phyloP scores from a whole-genome alignment of 2,113 vertebrate species.

The Triplophysa dalaica region DNA sequence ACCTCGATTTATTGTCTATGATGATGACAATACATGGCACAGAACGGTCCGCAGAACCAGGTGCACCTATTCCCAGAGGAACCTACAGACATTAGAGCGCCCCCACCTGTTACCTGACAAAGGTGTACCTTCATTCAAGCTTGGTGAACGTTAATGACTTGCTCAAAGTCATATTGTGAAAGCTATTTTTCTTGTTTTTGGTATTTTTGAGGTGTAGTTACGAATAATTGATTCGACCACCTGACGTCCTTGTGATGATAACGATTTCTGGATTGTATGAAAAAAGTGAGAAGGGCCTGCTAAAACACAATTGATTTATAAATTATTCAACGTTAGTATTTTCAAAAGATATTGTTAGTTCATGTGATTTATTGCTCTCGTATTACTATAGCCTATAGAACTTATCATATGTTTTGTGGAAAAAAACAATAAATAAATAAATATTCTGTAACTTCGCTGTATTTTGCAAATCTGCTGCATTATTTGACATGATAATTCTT shows the following conservation, averaged over 20 bases:
- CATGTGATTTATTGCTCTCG: not conserved
- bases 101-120: slow-evolving; percentile 65
- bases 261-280: not conserved
- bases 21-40: not conserved
- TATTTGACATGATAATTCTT: not conserved
- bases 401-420: no score
- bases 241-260: not conserved
- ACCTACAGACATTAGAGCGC: slow-evolving; percentile 56
- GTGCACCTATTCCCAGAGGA: slow-evolving; percentile 37
- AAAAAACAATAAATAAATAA: no score
- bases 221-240: not conserved
- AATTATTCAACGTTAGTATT: not conserved
- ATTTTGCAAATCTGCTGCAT: not conserved
- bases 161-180: not conserved
- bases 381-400: no score
- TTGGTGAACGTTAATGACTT: not conserved
- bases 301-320: not conserved
- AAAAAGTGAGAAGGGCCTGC: no score
- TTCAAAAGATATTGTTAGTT: not conserved
- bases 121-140: slow-evolving; percentile 14
- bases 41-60: not conserved
- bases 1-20: not conserved
- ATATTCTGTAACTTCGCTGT: no score
- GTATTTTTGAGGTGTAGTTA: not conserved
- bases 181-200: not conserved